Percentiles rank a stretch among this genome's conserved stretches.
Evolutionary conservation across 2,888 invertebrate species (phyloP).

Genomic region (Drosophila dives): DNA sequence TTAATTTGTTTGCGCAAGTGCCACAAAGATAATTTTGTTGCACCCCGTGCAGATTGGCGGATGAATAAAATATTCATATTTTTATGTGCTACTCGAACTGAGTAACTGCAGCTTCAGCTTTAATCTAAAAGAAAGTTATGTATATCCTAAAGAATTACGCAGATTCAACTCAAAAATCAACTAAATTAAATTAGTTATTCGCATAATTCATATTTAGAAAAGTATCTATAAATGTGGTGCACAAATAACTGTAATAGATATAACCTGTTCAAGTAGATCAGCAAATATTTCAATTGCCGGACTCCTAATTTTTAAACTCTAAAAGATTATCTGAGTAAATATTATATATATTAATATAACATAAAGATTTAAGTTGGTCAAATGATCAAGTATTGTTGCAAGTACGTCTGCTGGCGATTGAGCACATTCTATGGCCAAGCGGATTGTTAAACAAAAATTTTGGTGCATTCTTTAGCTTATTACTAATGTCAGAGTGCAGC

Average conservation of each 20-base stretch:
- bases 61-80: conserved; percentile 12
- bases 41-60: conserved; percentile 16
- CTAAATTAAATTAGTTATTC: neutral
- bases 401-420: conserved; percentile 1
- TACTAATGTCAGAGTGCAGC: conserved; percentile 44
- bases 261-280: neutral
- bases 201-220: no score
- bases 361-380: no score
- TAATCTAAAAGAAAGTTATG: neutral
- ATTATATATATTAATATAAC: no score
- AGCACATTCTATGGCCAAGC: neutral
- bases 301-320: no score
- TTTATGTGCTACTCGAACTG: conserved; percentile 7
- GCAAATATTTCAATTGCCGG: no score
- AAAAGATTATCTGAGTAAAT: no score
- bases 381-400: neutral
- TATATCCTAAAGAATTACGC: neutral
- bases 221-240: neutral
- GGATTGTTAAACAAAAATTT: conserved; percentile 3
- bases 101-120: conserved; percentile 25
- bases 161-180: neutral
- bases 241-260: neutral
- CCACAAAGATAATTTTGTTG: conserved; percentile 67
- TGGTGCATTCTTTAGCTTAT: conserved; percentile 24
- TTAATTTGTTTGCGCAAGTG: conserved; percentile 22